These are phyloP conservation scores for Cyprinodon tularosa DNA, from an alignment of 2,113 vertebrate species.

Conservation along the genomic window DNA sequence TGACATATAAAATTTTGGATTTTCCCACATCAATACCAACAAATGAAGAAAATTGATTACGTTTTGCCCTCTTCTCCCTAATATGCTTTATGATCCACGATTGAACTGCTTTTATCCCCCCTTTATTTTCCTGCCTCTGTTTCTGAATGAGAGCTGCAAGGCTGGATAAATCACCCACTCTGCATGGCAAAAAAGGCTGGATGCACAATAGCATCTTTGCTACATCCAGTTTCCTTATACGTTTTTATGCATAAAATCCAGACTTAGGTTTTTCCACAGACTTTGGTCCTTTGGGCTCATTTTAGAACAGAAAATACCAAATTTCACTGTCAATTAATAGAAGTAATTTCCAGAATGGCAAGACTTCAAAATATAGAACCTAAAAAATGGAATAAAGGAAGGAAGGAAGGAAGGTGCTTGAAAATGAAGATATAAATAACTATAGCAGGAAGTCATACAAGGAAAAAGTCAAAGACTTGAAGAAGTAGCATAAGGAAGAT, in stretches of 20 bases:
- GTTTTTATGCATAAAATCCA: background rate
- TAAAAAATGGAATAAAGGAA: too few species aligned
- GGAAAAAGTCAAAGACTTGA: too few species aligned
- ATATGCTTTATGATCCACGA: slow-evolving; percentile 11
- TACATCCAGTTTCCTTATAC: slow-evolving; percentile 14
- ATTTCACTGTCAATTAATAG: background rate
- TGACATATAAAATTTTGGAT: background rate
- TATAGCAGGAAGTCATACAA: too few species aligned
- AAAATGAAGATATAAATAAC: too few species aligned
- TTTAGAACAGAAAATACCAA: background rate
- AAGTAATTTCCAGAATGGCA: background rate
- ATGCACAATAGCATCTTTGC: slow-evolving; percentile 35
- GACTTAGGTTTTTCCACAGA: background rate
- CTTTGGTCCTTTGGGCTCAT: background rate
- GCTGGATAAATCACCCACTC: slow-evolving; percentile 50
- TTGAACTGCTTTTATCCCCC: slow-evolving; percentile 27
- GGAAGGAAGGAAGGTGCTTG: too few species aligned
- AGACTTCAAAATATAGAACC: too few species aligned
- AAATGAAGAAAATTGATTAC: background rate
- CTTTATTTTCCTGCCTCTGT: slow-evolving; percentile 51
- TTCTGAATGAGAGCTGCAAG: slow-evolving; percentile 35
- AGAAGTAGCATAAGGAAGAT: too few species aligned
- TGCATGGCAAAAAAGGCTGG: slow-evolving; percentile 42
- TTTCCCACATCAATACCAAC: background rate
- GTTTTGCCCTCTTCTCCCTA: slow-evolving; percentile 4